Evolutionary conservation across 2,888 invertebrate genomes (phyloP).

Genomic region (Limnephilus lunatus): DNA sequence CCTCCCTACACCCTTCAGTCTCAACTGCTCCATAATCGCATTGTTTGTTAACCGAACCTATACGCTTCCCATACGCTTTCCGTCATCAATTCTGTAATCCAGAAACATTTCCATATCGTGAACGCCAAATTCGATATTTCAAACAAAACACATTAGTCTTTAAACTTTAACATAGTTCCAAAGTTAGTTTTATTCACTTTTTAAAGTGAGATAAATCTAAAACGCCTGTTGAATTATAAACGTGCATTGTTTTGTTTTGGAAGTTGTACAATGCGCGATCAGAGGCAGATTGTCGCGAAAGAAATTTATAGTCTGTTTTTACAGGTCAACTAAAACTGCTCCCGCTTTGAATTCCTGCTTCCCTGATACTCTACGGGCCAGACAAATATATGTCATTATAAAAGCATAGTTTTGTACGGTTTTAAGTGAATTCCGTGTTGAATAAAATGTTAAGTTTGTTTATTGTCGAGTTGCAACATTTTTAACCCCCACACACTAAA

Average conservation of each 20-base stretch:
- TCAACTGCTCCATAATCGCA: too few species aligned
- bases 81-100: too few species aligned
- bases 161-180: background rate
- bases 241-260: constrained; percentile 8
- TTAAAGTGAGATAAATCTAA: constrained; percentile 12
- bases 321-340: constrained; percentile 11
- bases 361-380: background rate
- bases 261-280: constrained; percentile 41
- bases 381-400: background rate
- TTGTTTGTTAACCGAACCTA: too few species aligned
- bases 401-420: background rate
- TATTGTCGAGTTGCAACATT: background rate
- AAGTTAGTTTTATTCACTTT: background rate
- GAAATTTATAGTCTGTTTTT: constrained; percentile 45
- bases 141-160: too few species aligned
- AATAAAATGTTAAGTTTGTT: background rate
- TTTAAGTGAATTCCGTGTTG: background rate
- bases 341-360: background rate
- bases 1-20: too few species aligned
- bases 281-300: constrained; percentile 27
- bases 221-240: constrained; percentile 24
- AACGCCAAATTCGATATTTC: too few species aligned
- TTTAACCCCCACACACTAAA: background rate
- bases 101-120: too few species aligned
- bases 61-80: too few species aligned